Conservation (phyloP, 2,888 invertebrate species). For the Leptarthrus brevirostris region DNA sequence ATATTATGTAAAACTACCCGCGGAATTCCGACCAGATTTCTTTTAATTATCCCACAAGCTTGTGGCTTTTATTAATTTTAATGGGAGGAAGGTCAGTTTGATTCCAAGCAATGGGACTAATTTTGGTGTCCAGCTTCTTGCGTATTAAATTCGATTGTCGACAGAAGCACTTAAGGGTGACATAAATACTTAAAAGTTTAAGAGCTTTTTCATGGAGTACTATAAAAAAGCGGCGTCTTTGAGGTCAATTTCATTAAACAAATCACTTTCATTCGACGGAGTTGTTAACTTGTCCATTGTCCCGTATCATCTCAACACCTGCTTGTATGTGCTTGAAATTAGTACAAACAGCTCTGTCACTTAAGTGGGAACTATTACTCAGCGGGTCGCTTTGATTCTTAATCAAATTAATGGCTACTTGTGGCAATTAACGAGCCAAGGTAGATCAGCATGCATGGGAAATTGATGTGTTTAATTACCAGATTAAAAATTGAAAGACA, state of each 20-base stretch:
- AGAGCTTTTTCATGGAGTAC: slow-evolving; percentile 7
- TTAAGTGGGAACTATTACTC: background rate
- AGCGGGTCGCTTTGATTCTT: slow-evolving; percentile 4
- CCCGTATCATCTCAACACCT: background rate
- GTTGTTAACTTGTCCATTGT: slow-evolving; percentile 12
- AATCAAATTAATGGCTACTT: slow-evolving; percentile 25
- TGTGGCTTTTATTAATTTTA: slow-evolving; percentile 18
- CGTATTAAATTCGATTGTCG: background rate
- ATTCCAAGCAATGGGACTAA: slow-evolving; percentile 25
- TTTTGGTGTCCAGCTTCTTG: slow-evolving; percentile 17
- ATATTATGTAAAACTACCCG: too few relatives aligned
- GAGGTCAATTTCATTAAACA: slow-evolving; percentile 41
- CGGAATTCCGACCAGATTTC: background rate
- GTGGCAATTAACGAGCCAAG: slow-evolving; percentile 11
- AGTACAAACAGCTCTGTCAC: background rate
- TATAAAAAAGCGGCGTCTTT: slow-evolving; percentile 25
- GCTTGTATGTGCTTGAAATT: background rate
- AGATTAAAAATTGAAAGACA: background rate
- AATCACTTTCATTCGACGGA: slow-evolving; percentile 18
- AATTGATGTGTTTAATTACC: background rate
- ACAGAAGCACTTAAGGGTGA: slow-evolving; percentile 38
- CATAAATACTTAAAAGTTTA: slow-evolving; percentile 23
- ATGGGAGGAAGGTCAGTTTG: slow-evolving; percentile 36
- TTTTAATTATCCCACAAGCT: slow-evolving; percentile 12
- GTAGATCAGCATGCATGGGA: too few relatives aligned